Evolutionary conservation across 2,888 invertebrate species (phyloP).

Genomic region (Brachynemurus nebulosus): DNA sequence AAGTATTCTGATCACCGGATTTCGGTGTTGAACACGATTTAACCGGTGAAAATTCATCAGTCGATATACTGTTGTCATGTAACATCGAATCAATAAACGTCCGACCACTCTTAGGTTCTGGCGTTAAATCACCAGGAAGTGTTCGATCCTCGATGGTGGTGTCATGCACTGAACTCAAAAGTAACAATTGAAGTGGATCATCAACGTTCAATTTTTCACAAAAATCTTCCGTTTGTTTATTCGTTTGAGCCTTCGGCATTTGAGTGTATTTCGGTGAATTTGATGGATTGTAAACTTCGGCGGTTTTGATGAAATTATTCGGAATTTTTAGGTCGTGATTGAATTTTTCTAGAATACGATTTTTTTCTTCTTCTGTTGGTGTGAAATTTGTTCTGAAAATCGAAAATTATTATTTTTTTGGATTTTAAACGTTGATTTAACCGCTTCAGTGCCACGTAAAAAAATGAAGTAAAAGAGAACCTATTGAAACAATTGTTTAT

Average conservation of each 20-base stretch:
- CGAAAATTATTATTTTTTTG: not conserved
- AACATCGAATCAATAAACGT: not conserved
- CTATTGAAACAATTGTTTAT: no score
- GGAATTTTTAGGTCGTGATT: conserved; percentile 55
- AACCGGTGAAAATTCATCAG: conserved; percentile 2
- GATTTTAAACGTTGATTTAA: no score
- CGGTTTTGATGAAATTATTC: conserved; percentile 64
- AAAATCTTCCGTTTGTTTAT: conserved; percentile 53
- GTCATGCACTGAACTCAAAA: conserved; percentile 30
- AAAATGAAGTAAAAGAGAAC: no score
- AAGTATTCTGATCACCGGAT: conserved; percentile 15
- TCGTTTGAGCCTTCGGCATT: conserved; percentile 40
- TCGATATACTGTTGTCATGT: not conserved
- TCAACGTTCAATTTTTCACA: conserved; percentile 59
- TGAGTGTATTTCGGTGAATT: conserved; percentile 22
- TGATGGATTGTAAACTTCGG: conserved; percentile 41
- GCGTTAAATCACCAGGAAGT: not conserved
- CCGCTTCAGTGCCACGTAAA: no score
- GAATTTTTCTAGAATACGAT: conserved; percentile 47
- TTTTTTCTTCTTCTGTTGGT: conserved; percentile 61
- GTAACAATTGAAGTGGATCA: conserved; percentile 60
- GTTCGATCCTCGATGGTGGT: conserved; percentile 10
- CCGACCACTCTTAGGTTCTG: not conserved
- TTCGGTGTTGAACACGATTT: conserved; percentile 7
- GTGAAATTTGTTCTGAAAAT: conserved; percentile 49